These are phyloP conservation scores for Bellardia pandia DNA, from an alignment of 2,888 invertebrate genomes.

Conservation along the genomic window DNA sequence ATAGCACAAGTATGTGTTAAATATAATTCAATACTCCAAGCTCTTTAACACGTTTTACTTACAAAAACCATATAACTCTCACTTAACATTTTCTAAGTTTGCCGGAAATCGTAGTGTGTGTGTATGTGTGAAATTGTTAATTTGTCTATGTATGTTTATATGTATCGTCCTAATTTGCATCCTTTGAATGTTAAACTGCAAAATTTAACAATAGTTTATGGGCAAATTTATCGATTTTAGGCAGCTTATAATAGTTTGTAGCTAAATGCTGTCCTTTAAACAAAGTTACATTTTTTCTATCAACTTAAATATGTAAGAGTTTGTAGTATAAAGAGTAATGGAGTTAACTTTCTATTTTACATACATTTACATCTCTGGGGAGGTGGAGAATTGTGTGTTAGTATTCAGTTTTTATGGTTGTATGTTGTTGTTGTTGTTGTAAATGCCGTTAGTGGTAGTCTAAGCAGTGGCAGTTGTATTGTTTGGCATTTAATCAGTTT, in stretches of 20 bases:
- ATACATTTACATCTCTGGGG: slow-evolving; percentile 62
- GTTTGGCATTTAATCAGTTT: slow-evolving; percentile 72
- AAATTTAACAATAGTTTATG: slow-evolving; percentile 65
- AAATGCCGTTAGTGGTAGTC: not conserved
- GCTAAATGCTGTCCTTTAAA: slow-evolving; percentile 57
- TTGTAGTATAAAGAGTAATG: slow-evolving; percentile 5
- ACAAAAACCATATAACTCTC: slow-evolving; percentile 37
- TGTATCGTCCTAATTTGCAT: slow-evolving; percentile 59
- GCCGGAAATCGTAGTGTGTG: slow-evolving; percentile 29
- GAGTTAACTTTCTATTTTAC: slow-evolving; percentile 64
- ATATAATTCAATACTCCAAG: slow-evolving; percentile 35
- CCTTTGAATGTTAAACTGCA: slow-evolving; percentile 50
- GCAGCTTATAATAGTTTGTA: not conserved
- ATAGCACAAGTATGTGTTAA: slow-evolving; percentile 12
- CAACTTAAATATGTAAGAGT: not conserved
- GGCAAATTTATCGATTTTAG: slow-evolving; percentile 66
- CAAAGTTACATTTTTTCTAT: slow-evolving; percentile 45
- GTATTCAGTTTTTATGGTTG: slow-evolving; percentile 23
- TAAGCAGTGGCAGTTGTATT: slow-evolving; percentile 32
- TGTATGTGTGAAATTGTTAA: not conserved
- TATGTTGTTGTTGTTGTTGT: slow-evolving; percentile 20
- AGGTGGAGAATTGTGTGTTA: slow-evolving; percentile 41
- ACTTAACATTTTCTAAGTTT: slow-evolving; percentile 43
- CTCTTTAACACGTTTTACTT: slow-evolving; percentile 58
- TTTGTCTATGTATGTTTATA: not conserved